Evolutionary conservation across 30 jellyfish, hydroid and myxozoan genomes (phyloP).

Genomic region (Rhopilema esculentum): DNA sequence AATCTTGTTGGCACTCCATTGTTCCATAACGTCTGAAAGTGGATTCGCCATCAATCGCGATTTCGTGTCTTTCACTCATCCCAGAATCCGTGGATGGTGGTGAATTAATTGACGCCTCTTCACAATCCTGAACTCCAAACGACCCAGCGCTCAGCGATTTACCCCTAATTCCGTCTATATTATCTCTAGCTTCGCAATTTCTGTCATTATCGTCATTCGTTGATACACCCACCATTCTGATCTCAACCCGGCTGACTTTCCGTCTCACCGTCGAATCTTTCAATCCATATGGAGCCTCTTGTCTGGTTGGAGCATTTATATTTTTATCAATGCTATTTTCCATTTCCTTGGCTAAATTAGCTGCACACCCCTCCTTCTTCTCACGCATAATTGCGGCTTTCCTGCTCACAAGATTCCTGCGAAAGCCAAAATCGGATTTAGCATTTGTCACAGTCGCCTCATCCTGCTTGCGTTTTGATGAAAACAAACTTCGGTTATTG

Average conservation of each 20-base stretch:
- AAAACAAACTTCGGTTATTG: conserved; percentile 21
- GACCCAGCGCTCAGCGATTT: neutral
- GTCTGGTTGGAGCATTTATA: neutral
- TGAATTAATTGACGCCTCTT: neutral
- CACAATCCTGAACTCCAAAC: neutral
- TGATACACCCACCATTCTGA: conserved; percentile 10
- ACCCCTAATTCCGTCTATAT: neutral
- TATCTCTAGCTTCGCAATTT: neutral
- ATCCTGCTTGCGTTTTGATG: neutral
- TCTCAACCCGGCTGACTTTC: conserved; percentile 12
- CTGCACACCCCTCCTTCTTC: conserved; percentile 31
- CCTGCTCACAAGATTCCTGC: conserved; percentile 32
- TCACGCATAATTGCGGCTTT: conserved; percentile 42
- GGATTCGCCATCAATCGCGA: conserved; percentile 5
- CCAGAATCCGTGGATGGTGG: neutral
- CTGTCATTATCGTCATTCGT: neutral
- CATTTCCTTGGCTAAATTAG: neutral
- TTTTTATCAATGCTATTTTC: neutral
- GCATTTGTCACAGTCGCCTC: conserved; percentile 9
- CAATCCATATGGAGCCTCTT: neutral
- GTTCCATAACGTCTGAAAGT: neutral
- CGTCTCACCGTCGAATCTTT: neutral
- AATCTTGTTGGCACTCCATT: conserved; percentile 13
- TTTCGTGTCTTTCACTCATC: conserved; percentile 3
- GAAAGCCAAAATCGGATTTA: conserved; percentile 48